Base-by-base conservation (phyloP, 2,797 vertebrate genomes). In the Anas capensis region DNA sequence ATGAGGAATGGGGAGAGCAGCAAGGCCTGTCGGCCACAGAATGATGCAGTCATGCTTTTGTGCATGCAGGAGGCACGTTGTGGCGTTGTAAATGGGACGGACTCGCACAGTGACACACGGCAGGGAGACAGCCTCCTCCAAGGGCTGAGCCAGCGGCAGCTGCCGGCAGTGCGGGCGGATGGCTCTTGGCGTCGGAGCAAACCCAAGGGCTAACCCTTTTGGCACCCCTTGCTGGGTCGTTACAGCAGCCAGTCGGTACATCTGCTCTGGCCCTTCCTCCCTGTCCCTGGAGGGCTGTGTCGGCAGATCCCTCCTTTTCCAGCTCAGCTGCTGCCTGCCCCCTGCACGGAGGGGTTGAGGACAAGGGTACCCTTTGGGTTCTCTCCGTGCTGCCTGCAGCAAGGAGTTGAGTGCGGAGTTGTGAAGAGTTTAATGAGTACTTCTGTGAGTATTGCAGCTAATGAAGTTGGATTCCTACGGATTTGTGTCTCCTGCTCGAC, bases 391-490 rank as follows among this genome's bases (percentile, higher is more conserved):
- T 62, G 42, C 29, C n/a, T 62, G 19, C n/a, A 17, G 38, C 17
- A 51, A 61, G 79, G 53, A 33, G 56, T 64, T 13, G 20, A 64
- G 53, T 6, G 42, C 11, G 5, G 90, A 51, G 10, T 16, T 82
- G 68, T 60, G 71, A 68, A 34, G 71, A 31, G 21, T 92, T 92
- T 94, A 94, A 83, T 0, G 57, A 91, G 79, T 8, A 2, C 8
- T 75, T 69, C 48, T 75, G 69, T 8, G 40, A 72, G 26, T 38
- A 7, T 34, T 91, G 82, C 53, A 81, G 79, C 76, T 94, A 49
- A 71, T 65, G 82, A 81, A 34, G 65, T 20, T 58, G 69, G 49
- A n/a, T 56, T 93, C 83, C 95, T 70, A 1, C 51, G 44, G 90
- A 7, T 85, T 27, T 57, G 42, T 84, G 81, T 51, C 92, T 79